A percentile compares a stretch with the other conserved stretches of the same genome.
These are phyloP conservation scores for Limnodromus scolopaceus DNA, from an alignment of 2,797 vertebrate genomes.

Conservation along the genomic window DNA sequence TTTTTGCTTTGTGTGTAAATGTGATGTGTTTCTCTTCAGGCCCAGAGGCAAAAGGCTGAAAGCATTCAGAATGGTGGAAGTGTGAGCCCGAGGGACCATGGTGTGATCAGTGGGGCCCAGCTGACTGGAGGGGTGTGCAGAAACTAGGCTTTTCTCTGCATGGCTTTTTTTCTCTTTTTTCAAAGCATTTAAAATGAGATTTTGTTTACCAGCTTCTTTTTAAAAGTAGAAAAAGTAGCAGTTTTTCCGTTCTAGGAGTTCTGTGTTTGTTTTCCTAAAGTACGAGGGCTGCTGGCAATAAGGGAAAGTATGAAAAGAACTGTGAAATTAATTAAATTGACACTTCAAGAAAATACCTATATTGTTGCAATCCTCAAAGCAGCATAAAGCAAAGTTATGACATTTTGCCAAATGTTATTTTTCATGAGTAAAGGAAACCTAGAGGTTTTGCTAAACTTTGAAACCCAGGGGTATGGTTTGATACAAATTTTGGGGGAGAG, in stretches of 20 bases:
- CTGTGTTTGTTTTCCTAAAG: not conserved
- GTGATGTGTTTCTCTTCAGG: not conserved
- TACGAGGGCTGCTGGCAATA: not conserved
- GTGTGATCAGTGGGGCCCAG: not conserved
- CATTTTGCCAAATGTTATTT: not conserved
- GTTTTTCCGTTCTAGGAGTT: not conserved
- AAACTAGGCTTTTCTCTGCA: not conserved
- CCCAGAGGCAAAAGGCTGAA: not conserved
- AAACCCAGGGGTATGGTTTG: not conserved
- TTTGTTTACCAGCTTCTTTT: not conserved
- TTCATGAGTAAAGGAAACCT: not conserved
- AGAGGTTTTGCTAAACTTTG: not conserved
- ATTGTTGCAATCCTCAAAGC: not conserved
- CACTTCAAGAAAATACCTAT: not conserved
- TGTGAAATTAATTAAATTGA: conserved; percentile 14
- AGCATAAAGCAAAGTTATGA: not conserved
- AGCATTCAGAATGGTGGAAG: not conserved
- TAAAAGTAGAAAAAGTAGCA: not conserved
- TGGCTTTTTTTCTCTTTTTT: not conserved
- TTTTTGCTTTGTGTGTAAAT: not conserved
- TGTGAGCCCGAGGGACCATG: rapidly evolving
- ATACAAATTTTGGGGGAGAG: not conserved
- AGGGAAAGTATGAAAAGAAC: not conserved
- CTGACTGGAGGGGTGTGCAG: not conserved
- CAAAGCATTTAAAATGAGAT: not conserved